Percentiles rank a stretch among this genome's conserved stretches.
Conservation (phyloP, 2,797 vertebrate species). For the Sebastes hubbsi region DNA sequence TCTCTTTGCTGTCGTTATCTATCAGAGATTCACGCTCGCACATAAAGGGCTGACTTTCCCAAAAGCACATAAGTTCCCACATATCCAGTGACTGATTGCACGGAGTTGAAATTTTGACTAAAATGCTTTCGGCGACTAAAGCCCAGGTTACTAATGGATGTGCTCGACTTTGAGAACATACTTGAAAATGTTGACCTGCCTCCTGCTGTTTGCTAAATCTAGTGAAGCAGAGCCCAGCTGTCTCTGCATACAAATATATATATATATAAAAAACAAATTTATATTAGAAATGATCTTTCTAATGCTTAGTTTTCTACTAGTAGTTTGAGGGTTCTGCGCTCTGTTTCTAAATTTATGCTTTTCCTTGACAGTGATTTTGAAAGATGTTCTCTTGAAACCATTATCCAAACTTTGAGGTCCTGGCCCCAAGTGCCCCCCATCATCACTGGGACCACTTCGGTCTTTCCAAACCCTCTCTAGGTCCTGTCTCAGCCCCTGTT, state of each 20-base stretch:
- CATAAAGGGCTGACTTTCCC: slow-evolving; percentile 12
- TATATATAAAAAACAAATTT: background rate
- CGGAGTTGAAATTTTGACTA: background rate
- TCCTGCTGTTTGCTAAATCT: slow-evolving; percentile 43
- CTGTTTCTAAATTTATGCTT: background rate
- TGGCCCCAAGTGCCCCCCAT: background rate
- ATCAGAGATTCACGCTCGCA: background rate
- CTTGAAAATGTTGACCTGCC: slow-evolving; percentile 18
- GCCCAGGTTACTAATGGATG: slow-evolving; percentile 29
- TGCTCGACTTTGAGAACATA: slow-evolving; percentile 24
- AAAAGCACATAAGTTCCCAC: background rate
- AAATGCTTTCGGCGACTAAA: slow-evolving; percentile 31
- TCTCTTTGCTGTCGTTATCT: background rate
- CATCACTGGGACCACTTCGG: background rate
- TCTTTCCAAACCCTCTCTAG: background rate
- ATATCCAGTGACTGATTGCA: slow-evolving; percentile 20
- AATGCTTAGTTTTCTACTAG: background rate
- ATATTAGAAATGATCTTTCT: background rate
- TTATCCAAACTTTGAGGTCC: background rate
- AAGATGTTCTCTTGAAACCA: background rate
- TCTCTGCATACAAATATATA: slow-evolving; percentile 30
- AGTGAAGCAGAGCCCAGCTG: slow-evolving; percentile 5
- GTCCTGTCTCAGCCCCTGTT: background rate
- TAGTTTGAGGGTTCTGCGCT: background rate
- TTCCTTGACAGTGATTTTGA: background rate